phyloP scores from a whole-genome alignment of 2,888 invertebrate species.

The Seira sanloemensis region DNA sequence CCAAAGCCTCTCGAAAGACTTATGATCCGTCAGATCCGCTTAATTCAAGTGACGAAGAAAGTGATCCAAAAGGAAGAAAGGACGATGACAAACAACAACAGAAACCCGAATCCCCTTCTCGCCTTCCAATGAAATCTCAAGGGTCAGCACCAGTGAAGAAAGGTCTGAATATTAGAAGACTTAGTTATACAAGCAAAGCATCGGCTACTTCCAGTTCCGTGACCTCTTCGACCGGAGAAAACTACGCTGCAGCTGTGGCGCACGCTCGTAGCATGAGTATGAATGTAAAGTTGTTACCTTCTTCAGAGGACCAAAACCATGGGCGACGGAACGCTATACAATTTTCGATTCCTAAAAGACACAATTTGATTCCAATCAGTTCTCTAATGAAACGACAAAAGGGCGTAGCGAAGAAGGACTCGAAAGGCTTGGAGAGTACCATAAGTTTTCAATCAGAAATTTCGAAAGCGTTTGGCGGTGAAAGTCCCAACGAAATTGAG shows the following conservation, averaged over 20 bases:
- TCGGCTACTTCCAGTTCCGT: too few species aligned
- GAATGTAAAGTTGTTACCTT: background rate
- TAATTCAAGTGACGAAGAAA: slow-evolving; percentile 72
- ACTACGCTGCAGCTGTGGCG: background rate
- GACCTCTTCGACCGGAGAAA: background rate
- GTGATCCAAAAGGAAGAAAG: background rate
- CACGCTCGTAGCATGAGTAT: slow-evolving; percentile 31
- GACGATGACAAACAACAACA: too few species aligned
- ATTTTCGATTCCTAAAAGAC: slow-evolving; percentile 72
- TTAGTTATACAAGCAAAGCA: background rate
- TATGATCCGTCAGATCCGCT: slow-evolving; percentile 73
- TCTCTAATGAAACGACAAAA: slow-evolving; percentile 71
- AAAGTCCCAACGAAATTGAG: slow-evolving; percentile 47
- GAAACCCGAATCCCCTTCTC: background rate
- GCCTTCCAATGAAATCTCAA: background rate
- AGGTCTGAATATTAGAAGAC: background rate
- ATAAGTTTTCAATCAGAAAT: slow-evolving; percentile 72
- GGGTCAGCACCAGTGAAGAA: background rate
- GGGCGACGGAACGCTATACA: slow-evolving; percentile 67
- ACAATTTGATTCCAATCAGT: slow-evolving; percentile 71
- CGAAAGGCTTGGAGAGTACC: slow-evolving; percentile 48
- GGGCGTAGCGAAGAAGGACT: slow-evolving; percentile 70
- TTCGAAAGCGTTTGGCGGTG: slow-evolving; percentile 76
- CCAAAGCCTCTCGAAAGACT: background rate
- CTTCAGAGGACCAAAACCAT: background rate